Base-by-base conservation (phyloP, 2,797 vertebrate species). In the Karalla daura region DNA sequence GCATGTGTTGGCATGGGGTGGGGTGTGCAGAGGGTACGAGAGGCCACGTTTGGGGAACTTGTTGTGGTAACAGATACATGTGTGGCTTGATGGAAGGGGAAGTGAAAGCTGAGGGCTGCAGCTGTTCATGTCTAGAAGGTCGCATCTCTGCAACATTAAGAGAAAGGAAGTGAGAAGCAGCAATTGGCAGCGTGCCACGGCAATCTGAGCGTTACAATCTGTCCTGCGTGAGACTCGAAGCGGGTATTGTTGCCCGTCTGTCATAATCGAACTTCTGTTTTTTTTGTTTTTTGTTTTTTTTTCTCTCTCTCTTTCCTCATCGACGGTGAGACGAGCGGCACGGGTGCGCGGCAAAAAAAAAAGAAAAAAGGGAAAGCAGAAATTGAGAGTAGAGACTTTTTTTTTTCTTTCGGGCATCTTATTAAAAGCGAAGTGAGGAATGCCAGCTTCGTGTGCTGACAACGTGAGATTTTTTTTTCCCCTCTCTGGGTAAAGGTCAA, bases 51-150 rank as follows among this genome's bases (percentile, higher is more conserved):
- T 90, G 54, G 88, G 87, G 89, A 92, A 92, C 87, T 93, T 91
- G 90, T 91, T 88, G 88, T 87, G 90, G 88, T 89, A 86, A 86
- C 86, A 84, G 85, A 91, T 87, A 89, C 83, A 82, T 70, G 77
- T 86, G 88, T 46, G 84, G 88, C 88, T 91, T 89, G 53, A 80
- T 20, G 56, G 56, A 76, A 80, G 76, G 81, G 85, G 92, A 93
- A 93, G 89, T 86, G 91, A 91, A 90, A 92, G 80, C 81, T 60
- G 47, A 78, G 68, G 83, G 70, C 61, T 36, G 60, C 85, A 89
- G 87, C 86, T 87, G 89, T 83, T 88, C 76, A 85, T 81, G 82
- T 89, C 83, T 87, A 81, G 76, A 85, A 83, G 80, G 78, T 71
- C 83, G 69, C 60, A 36, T 81, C 76, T 52, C 63, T 51, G 63